Evolutionary conservation across 2,797 vertebrate genomes (phyloP).

Genomic region (Chrosomus eos): DNA sequence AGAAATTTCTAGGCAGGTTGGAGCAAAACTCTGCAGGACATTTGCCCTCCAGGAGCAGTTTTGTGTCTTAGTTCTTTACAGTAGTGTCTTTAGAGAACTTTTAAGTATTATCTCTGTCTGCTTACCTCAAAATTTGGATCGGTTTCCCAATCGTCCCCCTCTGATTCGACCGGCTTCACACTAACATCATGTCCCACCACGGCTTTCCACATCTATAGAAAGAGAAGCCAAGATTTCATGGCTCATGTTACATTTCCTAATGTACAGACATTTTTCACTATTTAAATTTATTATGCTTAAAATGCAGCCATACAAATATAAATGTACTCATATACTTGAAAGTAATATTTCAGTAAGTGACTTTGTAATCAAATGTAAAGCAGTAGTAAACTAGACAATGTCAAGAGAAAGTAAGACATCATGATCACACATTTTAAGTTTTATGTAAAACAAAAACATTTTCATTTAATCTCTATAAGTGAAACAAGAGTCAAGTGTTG

Average conservation of each 20-base stretch:
- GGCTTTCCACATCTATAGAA: slow-evolving; percentile 94
- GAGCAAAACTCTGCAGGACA: not conserved
- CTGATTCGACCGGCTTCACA: slow-evolving; percentile 79
- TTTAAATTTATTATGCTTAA: not conserved
- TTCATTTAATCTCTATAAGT: not conserved
- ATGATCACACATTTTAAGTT: not conserved
- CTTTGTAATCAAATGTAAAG: not conserved
- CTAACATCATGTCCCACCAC: slow-evolving; percentile 87
- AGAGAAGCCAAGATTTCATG: not conserved
- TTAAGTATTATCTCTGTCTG: not conserved
- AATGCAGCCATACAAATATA: not conserved
- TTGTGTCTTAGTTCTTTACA: not conserved
- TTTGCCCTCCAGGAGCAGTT: not conserved
- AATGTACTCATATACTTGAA: no score
- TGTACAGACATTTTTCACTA: not conserved
- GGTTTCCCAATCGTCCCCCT: slow-evolving; percentile 95
- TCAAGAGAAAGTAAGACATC: not conserved
- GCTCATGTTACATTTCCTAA: not conserved
- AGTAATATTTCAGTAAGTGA: not conserved
- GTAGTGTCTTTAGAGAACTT: not conserved
- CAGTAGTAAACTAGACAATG: not conserved
- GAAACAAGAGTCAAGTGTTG: not conserved
- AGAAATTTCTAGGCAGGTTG: not conserved
- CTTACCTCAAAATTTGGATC: slow-evolving; percentile 95
- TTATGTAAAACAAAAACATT: not conserved